A percentile compares a stretch with the other conserved stretches of the same genome.
Conservation (phyloP, 2,797 vertebrate genomes). For the Rhynchotus rufescens region DNA sequence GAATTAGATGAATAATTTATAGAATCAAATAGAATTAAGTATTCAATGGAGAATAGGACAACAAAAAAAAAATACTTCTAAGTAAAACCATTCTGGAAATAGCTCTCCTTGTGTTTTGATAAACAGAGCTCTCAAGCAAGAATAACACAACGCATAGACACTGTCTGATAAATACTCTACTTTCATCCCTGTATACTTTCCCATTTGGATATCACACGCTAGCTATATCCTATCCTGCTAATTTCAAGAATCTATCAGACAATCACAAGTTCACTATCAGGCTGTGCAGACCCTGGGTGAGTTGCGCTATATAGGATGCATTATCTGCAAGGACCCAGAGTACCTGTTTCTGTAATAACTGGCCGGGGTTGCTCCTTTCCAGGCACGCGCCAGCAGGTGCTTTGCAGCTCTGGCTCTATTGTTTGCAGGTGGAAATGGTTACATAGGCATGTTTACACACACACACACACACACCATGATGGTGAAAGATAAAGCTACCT, state of each 20-base stretch:
- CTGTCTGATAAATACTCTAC: not conserved
- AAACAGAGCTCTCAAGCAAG: not conserved
- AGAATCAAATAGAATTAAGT: not conserved
- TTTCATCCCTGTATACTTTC: not conserved
- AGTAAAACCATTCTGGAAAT: not conserved
- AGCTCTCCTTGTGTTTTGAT: not conserved
- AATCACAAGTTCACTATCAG: conserved; percentile 4
- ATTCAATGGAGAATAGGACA: not conserved
- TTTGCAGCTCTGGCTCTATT: conserved; percentile 43
- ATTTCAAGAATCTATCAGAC: not conserved
- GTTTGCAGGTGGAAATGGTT: conserved; percentile 53
- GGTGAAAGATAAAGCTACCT: conserved; percentile 44
- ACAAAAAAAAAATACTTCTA: not conserved
- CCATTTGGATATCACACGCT: not conserved
- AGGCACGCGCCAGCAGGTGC: conserved; percentile 55
- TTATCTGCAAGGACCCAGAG: conserved; percentile 18
- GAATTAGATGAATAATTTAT: not conserved
- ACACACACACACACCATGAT: not conserved
- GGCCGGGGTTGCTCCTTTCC: conserved; percentile 9
- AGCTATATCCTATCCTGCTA: not conserved
- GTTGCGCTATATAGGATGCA: not conserved
- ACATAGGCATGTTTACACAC: conserved; percentile 6
- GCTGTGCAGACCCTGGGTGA: not conserved
- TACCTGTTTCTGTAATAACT: not conserved
- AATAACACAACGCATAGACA: not conserved